Evolutionary conservation across 2,113 vertebrate genomes (phyloP).

Genomic region (Anolis sagrei): DNA sequence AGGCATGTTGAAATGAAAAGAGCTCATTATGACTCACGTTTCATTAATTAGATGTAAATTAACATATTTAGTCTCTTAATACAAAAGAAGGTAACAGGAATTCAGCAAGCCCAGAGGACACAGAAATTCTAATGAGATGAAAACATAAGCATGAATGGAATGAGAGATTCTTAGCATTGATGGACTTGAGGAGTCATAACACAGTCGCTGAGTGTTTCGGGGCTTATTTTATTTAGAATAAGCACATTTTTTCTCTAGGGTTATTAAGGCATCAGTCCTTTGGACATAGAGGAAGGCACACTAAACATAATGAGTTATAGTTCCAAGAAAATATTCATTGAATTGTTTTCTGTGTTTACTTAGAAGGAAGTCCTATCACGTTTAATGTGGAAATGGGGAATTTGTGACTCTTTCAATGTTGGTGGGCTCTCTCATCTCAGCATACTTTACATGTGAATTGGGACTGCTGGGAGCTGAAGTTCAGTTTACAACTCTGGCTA

Average conservation of each 20-base stretch:
- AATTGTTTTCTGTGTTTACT: too few species aligned
- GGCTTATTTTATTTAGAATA: not conserved
- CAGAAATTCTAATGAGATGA: slow-evolving; percentile 78
- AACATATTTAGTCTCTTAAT: slow-evolving; percentile 74
- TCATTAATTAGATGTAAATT: slow-evolving; percentile 85
- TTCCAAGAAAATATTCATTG: not conserved
- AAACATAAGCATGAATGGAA: slow-evolving; percentile 66
- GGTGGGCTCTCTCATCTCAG: not conserved
- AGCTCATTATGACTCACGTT: slow-evolving; percentile 81
- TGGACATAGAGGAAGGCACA: not conserved
- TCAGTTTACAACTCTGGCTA: too few species aligned
- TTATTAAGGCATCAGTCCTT: not conserved
- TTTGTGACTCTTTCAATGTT: not conserved
- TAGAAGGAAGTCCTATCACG: too few species aligned
- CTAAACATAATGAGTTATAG: not conserved
- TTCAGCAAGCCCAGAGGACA: slow-evolving; percentile 73
- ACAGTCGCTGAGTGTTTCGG: not conserved
- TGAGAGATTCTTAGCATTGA: slow-evolving; percentile 68
- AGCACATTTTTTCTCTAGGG: not conserved
- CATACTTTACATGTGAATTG: not conserved
- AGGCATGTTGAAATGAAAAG: slow-evolving; percentile 73
- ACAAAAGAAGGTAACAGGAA: slow-evolving; percentile 78
- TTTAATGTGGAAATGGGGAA: too few species aligned
- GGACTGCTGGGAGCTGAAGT: not conserved
- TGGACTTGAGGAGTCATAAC: slow-evolving; percentile 41